These are phyloP conservation scores for Cuculus canorus DNA, from an alignment of 2,797 vertebrate genomes.

Conservation along the genomic window DNA sequence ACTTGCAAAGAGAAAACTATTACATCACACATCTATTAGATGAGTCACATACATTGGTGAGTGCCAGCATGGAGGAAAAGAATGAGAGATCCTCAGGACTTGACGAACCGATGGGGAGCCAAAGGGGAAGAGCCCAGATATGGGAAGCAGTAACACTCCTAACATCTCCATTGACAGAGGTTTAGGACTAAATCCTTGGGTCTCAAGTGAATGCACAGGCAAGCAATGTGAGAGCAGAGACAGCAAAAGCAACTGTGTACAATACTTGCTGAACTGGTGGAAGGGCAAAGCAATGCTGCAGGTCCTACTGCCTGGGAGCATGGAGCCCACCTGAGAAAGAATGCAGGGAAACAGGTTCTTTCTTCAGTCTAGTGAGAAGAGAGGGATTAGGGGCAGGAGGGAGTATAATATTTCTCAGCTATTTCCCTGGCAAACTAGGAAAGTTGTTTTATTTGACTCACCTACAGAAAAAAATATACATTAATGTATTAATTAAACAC, in stretches of 20 bases:
- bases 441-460: background rate
- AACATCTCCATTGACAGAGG: background rate
- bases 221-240: background rate
- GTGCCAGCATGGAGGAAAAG: background rate
- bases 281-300: background rate
- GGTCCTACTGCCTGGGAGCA: background rate
- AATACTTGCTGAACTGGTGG: background rate
- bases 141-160: background rate
- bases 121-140: background rate
- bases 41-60: background rate
- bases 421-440: background rate
- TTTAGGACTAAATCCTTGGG: background rate
- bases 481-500: background rate
- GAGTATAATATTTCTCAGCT: background rate
- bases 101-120: background rate
- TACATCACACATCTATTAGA: background rate
- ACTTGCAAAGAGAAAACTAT: background rate
- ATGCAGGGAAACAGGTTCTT: background rate
- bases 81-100: background rate
- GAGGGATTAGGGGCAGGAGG: background rate
- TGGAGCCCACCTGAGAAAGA: background rate
- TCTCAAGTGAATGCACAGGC: accelerated
- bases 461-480: background rate
- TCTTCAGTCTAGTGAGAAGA: background rate
- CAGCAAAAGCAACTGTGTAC: background rate